These are phyloP conservation scores for Leptinotarsa haldemani DNA, from an alignment of 2,888 invertebrate species.

Conservation along the genomic window DNA sequence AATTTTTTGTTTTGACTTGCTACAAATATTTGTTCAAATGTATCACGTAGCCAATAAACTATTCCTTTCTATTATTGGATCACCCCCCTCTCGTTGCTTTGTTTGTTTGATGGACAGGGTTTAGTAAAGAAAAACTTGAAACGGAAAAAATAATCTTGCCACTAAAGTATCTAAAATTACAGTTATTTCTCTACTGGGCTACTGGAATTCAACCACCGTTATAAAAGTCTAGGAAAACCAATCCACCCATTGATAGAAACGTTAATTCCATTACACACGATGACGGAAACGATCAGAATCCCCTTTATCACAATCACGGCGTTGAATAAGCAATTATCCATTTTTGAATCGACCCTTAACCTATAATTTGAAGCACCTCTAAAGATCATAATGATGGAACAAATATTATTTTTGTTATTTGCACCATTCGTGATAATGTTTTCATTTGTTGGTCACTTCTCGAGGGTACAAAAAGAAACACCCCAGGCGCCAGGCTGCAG, in stretches of 20 bases:
- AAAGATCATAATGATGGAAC: slow-evolving; percentile 28
- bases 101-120: too few species aligned
- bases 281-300: slow-evolving; percentile 8
- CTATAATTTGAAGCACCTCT: slow-evolving; percentile 34
- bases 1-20: too few species aligned
- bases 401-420: slow-evolving; percentile 43
- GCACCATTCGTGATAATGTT: slow-evolving; percentile 43
- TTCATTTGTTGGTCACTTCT: slow-evolving; percentile 39
- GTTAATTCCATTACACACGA: slow-evolving; percentile 22
- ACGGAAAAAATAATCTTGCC: too few species aligned
- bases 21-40: too few species aligned
- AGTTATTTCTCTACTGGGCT: neutral
- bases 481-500: slow-evolving; percentile 55
- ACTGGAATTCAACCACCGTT: neutral
- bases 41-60: too few species aligned
- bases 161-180: neutral
- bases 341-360: slow-evolving; percentile 30
- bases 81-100: too few species aligned
- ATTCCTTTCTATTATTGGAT: too few species aligned
- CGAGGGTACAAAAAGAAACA: slow-evolving; percentile 34
- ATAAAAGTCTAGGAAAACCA: slow-evolving; percentile 15
- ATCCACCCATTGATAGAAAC: slow-evolving; percentile 12
- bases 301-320: slow-evolving; percentile 14
- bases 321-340: slow-evolving; percentile 27
- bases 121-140: too few species aligned